phyloP scores from a whole-genome alignment of 2,888 invertebrate species.

The Ochropacha duplaris region DNA sequence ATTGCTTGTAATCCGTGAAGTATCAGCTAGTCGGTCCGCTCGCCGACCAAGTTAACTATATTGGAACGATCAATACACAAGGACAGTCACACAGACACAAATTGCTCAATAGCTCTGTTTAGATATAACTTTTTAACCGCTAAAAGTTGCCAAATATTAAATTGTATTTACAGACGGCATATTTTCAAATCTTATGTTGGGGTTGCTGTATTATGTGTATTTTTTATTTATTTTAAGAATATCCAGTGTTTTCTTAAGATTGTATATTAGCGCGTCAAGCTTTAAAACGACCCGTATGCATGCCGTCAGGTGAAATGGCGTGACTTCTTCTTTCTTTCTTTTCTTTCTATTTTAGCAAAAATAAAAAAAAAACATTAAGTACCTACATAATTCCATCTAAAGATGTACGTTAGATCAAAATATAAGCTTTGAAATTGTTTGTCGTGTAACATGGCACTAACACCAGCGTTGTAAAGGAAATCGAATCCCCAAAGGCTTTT shows the following conservation, averaged over 20 bases:
- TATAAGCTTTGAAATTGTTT: not conserved
- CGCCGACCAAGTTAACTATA: not conserved
- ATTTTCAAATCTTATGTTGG: no score
- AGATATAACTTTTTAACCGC: not conserved
- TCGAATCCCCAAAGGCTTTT: not conserved
- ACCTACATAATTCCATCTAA: no score
- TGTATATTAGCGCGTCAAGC: no score
- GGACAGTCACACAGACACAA: not conserved
- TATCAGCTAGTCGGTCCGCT: not conserved
- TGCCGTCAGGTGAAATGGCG: no score
- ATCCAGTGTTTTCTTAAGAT: no score
- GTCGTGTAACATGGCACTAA: not conserved
- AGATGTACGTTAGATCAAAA: not conserved
- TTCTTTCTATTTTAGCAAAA: no score
- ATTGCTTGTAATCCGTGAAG: not conserved
- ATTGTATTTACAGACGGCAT: no score
- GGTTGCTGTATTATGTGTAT: no score
- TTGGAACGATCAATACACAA: not conserved
- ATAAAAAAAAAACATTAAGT: not conserved
- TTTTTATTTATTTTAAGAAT: no score
- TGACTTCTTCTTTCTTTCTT: no score
- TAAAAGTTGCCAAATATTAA: no score
- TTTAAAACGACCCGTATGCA: no score
- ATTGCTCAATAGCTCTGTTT: not conserved
- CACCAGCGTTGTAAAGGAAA: not conserved